Conservation (phyloP, 2,888 invertebrate species). For the Cryptops parisi region DNA sequence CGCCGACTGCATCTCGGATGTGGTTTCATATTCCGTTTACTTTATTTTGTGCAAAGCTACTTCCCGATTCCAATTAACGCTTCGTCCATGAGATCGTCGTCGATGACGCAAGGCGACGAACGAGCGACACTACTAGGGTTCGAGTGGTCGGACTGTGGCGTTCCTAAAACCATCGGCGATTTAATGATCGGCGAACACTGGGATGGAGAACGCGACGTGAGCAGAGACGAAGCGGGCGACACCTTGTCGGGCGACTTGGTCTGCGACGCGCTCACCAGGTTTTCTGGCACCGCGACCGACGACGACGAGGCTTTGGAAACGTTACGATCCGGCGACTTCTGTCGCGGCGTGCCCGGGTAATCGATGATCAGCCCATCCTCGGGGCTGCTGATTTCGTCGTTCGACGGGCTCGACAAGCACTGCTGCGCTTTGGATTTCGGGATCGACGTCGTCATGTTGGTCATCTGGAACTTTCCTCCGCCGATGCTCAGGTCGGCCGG, state of each 20-base stretch:
- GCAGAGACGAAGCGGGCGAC: constrained; percentile 34
- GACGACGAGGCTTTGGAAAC: not conserved
- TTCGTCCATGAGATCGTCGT: constrained; percentile 82
- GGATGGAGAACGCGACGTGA: constrained; percentile 30
- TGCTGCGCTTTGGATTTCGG: not conserved
- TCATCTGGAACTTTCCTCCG: not conserved
- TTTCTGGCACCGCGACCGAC: not conserved
- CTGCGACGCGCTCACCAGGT: constrained; percentile 45
- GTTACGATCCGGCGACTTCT: constrained; percentile 16
- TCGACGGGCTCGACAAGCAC: constrained; percentile 8
- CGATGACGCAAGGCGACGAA: constrained; percentile 61
- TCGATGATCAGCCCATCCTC: constrained; percentile 33
- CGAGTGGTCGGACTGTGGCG: constrained; percentile 44
- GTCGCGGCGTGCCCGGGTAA: constrained; percentile 24
- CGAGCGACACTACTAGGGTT: constrained; percentile 23
- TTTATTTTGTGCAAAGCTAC: constrained; percentile 37
- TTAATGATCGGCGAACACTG: constrained; percentile 20
- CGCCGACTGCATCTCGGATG: no score
- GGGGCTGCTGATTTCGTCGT: constrained; percentile 24
- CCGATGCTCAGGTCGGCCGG: not conserved
- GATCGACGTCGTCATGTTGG: not conserved
- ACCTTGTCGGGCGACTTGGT: constrained; percentile 27
- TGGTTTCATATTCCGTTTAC: no score
- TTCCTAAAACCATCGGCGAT: constrained; percentile 35
- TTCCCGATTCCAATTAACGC: constrained; percentile 64